Conservation (phyloP, 2,113 vertebrate species). For the Chiloscyllium plagiosum region DNA sequence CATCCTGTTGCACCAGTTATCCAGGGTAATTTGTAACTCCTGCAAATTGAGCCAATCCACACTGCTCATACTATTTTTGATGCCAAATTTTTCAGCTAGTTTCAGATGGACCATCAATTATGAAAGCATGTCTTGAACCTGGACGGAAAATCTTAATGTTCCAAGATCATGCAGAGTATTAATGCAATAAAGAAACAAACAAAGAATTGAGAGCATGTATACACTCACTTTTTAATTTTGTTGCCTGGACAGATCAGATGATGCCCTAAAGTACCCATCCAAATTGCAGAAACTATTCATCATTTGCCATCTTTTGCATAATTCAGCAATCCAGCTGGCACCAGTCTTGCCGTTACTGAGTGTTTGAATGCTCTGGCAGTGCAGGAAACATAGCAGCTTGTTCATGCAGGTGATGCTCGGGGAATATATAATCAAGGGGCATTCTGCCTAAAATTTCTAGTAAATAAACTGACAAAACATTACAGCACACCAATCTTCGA, state of each 20-base stretch:
- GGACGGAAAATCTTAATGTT: not conserved
- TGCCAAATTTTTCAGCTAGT: not conserved
- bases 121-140: not conserved
- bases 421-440: not conserved
- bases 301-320: constrained; percentile 5
- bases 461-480: not conserved
- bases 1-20: not conserved
- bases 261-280: not conserved
- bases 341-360: not conserved
- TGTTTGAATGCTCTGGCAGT: not conserved
- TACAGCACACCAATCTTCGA: not conserved
- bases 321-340: not conserved
- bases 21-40: not conserved
- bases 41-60: not conserved
- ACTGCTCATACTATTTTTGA: not conserved
- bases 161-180: not conserved
- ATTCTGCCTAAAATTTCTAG: not conserved
- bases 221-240: not conserved
- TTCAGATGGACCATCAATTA: not conserved
- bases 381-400: not conserved
- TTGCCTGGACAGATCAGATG: not conserved
- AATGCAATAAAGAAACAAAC: not conserved
- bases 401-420: not conserved
- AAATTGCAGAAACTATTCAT: constrained; percentile 1
- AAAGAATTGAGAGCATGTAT: not conserved